Percentiles rank a stretch among this genome's conserved stretches.
These are phyloP conservation scores for Ennomos fuscantarius DNA, from an alignment of 2,888 invertebrate species.

Conservation along the genomic window DNA sequence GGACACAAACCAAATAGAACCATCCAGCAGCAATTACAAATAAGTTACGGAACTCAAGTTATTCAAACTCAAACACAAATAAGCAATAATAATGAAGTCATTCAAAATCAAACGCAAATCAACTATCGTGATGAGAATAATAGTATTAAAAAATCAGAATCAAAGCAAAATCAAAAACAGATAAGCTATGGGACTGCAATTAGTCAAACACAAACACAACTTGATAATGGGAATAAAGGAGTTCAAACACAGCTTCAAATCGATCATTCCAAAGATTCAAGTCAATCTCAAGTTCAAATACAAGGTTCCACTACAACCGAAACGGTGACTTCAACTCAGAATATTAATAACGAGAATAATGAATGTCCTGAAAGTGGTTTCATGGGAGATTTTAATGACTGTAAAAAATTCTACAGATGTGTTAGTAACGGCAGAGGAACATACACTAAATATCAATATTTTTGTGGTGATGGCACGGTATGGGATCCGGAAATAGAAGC, in stretches of 20 bases:
- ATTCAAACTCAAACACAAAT: conserved; percentile 60
- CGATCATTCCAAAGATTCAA: conserved; percentile 58
- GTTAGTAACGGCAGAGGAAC: conserved; percentile 79
- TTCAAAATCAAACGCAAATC: conserved; percentile 64
- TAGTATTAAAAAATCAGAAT: conserved; percentile 31
- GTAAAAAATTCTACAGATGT: conserved; percentile 89
- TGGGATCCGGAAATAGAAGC: conserved; percentile 85
- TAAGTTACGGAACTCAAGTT: conserved; percentile 54
- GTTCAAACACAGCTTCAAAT: conserved; percentile 63
- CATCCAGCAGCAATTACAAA: conserved; percentile 56
- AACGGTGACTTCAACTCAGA: conserved; percentile 14
- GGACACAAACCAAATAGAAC: conserved; percentile 34
- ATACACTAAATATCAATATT: conserved; percentile 82
- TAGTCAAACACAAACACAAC: conserved; percentile 61
- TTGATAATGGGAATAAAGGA: conserved; percentile 54
- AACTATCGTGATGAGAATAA: conserved; percentile 49
- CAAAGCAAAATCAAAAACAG: conserved; percentile 60
- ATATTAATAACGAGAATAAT: conserved; percentile 21
- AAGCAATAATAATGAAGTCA: conserved; percentile 45
- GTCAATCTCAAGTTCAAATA: conserved; percentile 57
- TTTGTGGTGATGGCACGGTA: conserved; percentile 85
- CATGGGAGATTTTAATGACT: conserved; percentile 83
- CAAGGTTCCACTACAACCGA: conserved; percentile 46
- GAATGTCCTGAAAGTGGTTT: conserved; percentile 81
- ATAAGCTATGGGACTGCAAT: conserved; percentile 52